A percentile compares a stretch with the other conserved stretches of the same genome.
Evolutionary conservation across 2,113 vertebrate genomes (phyloP).

Genomic region (Perccottus glenii): DNA sequence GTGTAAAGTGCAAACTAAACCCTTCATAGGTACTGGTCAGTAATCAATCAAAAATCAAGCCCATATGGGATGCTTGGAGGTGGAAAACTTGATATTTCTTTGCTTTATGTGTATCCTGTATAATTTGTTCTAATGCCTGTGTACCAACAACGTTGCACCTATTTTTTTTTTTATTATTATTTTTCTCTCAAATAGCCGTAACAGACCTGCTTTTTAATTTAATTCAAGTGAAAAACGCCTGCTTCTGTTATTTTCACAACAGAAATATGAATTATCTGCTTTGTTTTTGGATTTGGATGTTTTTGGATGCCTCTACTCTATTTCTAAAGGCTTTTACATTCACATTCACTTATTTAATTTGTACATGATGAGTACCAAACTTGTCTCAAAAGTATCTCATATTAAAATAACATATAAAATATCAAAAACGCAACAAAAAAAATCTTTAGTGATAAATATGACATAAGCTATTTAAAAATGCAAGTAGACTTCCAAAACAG

Average conservation of each 20-base stretch:
- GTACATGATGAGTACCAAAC: too few relatives aligned
- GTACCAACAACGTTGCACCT: slow-evolving; percentile 28
- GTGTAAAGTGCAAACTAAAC: slow-evolving; percentile 68
- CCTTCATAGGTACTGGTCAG: slow-evolving; percentile 9
- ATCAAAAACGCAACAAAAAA: slow-evolving; percentile 38
- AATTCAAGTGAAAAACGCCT: slow-evolving; percentile 3
- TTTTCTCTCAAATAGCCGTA: slow-evolving; percentile 45
- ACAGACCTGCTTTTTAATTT: slow-evolving; percentile 20
- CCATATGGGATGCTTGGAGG: neutral
- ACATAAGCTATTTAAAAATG: too few relatives aligned
- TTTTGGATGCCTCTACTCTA: slow-evolving; percentile 33
- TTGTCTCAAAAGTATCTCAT: too few relatives aligned
- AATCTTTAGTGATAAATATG: neutral
- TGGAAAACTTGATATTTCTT: slow-evolving; percentile 12
- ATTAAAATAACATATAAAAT: slow-evolving; percentile 19
- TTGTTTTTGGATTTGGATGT: slow-evolving; percentile 37
- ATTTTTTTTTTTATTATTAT: too few relatives aligned
- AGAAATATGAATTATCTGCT: slow-evolving; percentile 16
- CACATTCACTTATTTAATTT: too few relatives aligned
- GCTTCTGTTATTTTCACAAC: slow-evolving; percentile 9
- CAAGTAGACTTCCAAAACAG: neutral
- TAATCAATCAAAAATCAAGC: slow-evolving; percentile 30
- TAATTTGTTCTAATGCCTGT: slow-evolving; percentile 8
- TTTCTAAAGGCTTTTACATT: neutral
- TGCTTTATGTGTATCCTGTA: slow-evolving; percentile 9